These are phyloP conservation scores for Pao palembangensis DNA, from an alignment of 2,113 vertebrate genomes.

Conservation along the genomic window DNA sequence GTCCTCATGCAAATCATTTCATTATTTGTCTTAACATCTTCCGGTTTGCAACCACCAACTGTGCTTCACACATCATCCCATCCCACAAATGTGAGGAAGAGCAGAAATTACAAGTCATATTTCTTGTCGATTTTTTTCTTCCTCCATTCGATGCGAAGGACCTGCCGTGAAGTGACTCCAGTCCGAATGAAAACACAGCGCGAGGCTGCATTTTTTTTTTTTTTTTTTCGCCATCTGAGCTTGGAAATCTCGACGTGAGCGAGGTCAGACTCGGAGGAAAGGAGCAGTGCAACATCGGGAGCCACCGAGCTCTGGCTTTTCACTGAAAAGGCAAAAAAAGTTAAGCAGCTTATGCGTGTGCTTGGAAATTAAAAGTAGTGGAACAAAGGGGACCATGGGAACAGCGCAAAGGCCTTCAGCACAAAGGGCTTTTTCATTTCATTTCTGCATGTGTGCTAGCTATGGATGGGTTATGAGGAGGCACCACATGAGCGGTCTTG, in stretches of 20 bases:
- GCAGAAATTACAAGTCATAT: background rate
- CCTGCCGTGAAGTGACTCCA: too few species aligned
- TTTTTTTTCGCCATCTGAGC: background rate
- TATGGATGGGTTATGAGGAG: conserved; percentile 21
- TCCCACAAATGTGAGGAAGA: conserved; percentile 1
- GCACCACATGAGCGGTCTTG: conserved; percentile 30
- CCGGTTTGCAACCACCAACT: conserved; percentile 20
- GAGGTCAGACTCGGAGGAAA: conserved; percentile 36
- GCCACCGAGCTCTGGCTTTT: conserved; percentile 55
- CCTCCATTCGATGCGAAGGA: too few species aligned
- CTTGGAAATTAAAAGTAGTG: conserved; percentile 62
- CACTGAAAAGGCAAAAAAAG: conserved; percentile 54
- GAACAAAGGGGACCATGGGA: conserved; percentile 42
- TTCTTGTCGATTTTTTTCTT: too few species aligned
- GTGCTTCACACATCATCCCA: conserved; percentile 18
- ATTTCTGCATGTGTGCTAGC: conserved; percentile 13
- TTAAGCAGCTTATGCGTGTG: conserved; percentile 65
- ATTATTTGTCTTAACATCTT: conserved; percentile 45
- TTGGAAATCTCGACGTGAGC: conserved; percentile 17
- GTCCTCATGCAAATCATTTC: conserved; percentile 49
- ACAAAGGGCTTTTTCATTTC: conserved; percentile 25
- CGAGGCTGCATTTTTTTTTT: background rate
- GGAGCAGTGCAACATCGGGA: conserved; percentile 33
- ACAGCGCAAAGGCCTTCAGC: conserved; percentile 23
- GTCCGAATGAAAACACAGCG: background rate